Evolutionary conservation across 1,140 invertebrate genomes (phyloP).

Genomic region (Cydia strobilella): DNA sequence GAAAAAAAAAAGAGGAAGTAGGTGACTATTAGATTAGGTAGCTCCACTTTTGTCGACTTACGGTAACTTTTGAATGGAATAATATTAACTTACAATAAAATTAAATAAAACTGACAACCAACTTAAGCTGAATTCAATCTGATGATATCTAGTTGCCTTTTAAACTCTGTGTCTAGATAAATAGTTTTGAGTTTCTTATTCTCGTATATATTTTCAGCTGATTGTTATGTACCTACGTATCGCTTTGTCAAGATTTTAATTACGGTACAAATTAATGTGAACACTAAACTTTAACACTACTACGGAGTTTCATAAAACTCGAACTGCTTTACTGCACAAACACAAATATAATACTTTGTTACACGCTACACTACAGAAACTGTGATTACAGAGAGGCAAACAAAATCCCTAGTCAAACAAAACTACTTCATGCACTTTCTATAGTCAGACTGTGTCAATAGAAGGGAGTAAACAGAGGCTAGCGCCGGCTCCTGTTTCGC

Average conservation of each 20-base stretch:
- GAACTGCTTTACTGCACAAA: background rate
- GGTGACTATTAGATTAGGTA: constrained; percentile 9
- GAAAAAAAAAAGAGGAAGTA: constrained; percentile 7
- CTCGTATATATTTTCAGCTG: background rate
- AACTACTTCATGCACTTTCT: constrained; percentile 14
- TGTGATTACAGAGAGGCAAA: constrained; percentile 15
- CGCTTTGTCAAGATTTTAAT: background rate
- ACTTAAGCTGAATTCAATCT: background rate
- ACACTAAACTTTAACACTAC: background rate
- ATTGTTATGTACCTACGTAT: background rate
- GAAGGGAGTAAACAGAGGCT: constrained; percentile 14
- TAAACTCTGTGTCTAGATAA: background rate
- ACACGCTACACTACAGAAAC: constrained; percentile 14
- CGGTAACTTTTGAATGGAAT: background rate
- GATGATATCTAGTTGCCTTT: background rate
- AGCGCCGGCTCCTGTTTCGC: constrained; percentile 4
- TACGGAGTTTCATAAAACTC: background rate
- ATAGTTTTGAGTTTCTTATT: background rate
- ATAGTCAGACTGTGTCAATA: constrained; percentile 30
- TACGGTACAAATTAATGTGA: background rate
- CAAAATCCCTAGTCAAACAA: constrained; percentile 27
- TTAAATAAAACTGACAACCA: background rate
- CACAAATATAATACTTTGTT: constrained; percentile 16
- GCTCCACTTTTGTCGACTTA: constrained; percentile 3
- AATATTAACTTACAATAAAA: background rate